These are phyloP conservation scores for Porites australiensis DNA, from an alignment of 64 coral and sea anemone genomes.

Conservation along the genomic window DNA sequence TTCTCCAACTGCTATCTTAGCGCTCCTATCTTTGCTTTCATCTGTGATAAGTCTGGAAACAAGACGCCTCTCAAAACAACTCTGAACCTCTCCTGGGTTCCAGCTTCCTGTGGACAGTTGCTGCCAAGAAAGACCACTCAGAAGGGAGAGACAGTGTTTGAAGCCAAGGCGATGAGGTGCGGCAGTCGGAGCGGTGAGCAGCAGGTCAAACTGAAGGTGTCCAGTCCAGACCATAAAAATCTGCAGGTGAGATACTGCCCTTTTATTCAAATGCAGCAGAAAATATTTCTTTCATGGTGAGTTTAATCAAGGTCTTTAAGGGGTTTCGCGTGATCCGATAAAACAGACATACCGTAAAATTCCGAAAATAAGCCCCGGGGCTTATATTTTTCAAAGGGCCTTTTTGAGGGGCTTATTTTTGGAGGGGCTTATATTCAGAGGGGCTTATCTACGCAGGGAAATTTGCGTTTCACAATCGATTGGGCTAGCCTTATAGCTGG, in stretches of 20 bases:
- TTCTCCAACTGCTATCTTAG: conserved; percentile 73
- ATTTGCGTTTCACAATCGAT: no score
- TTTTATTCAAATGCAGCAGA: neutral
- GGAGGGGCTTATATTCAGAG: no score
- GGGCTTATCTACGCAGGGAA: no score
- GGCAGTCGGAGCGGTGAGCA: conserved; percentile 58
- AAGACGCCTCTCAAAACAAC: conserved; percentile 82
- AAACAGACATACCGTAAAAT: no score
- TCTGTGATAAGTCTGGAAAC: conserved; percentile 83
- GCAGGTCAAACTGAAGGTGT: conserved; percentile 68
- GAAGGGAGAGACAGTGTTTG: conserved; percentile 75
- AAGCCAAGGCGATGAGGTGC: conserved; percentile 64
- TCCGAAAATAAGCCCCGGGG: no score
- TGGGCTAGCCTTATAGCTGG: no score
- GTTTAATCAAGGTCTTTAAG: no score
- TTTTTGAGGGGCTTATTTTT: no score
- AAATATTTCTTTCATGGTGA: neutral
- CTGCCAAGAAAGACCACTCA: conserved; percentile 72
- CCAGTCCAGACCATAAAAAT: conserved; percentile 70
- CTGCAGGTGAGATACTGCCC: conserved; percentile 55
- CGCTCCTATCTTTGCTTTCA: conserved; percentile 58
- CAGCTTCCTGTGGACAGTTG: conserved; percentile 46
- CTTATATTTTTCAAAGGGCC: no score
- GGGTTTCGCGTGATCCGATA: no score
- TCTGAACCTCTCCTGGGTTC: conserved; percentile 63